Evolutionary conservation across 2,797 vertebrate genomes (phyloP).

Genomic region (Sebastes nivosus): DNA sequence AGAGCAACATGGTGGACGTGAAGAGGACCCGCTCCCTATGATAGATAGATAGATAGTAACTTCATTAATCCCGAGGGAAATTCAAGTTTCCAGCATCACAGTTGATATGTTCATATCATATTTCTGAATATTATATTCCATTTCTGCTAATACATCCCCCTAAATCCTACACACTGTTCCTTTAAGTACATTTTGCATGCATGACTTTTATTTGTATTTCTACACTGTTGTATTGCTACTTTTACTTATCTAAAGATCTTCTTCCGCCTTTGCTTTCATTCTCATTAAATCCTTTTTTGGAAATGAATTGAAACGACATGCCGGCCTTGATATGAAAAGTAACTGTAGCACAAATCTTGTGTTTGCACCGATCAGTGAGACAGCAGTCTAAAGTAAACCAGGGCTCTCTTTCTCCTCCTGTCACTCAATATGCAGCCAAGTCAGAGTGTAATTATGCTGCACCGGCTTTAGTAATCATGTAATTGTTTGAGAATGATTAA

Average conservation of each 20-base stretch:
- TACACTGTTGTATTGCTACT: background rate
- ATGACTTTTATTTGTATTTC: background rate
- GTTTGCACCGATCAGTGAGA: background rate
- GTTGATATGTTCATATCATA: no score
- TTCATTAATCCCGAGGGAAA: no score
- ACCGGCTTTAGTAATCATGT: conserved; percentile 27
- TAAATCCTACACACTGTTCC: no score
- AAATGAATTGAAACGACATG: background rate
- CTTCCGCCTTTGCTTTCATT: background rate
- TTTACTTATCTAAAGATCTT: background rate
- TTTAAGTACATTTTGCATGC: background rate
- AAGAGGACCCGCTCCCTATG: no score
- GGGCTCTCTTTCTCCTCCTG: background rate
- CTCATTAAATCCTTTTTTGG: background rate
- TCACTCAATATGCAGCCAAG: conserved; percentile 19
- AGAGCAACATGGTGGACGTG: no score
- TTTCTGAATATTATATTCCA: no score
- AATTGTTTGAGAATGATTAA: conserved; percentile 29
- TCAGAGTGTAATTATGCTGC: conserved; percentile 13
- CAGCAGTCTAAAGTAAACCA: background rate
- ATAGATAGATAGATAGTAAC: no score
- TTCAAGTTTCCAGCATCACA: no score
- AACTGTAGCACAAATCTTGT: background rate
- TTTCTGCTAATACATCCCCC: no score
- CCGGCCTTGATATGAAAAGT: background rate